Conservation (phyloP, 2,113 vertebrate species). For the Gambusia holbrooki region DNA sequence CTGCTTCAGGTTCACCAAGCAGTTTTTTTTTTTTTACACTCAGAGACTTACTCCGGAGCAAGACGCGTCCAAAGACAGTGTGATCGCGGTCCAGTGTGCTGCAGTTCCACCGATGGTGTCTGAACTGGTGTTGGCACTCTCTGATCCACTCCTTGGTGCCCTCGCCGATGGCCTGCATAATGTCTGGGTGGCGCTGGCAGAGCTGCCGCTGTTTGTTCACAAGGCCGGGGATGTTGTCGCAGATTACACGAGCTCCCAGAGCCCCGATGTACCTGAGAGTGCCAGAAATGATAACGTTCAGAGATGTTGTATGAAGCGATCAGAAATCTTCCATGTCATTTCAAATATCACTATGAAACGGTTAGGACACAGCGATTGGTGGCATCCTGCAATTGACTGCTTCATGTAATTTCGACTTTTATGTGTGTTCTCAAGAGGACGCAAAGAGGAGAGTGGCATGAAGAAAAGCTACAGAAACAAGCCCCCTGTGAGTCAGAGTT, state of each 20-base stretch:
- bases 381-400: neutral
- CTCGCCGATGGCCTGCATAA: conserved; percentile 97
- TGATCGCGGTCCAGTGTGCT: conserved; percentile 96
- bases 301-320: neutral
- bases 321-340: no score
- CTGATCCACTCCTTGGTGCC: conserved; percentile 97
- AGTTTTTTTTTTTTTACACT: neutral
- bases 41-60: conserved; percentile 91
- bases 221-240: conserved; percentile 95
- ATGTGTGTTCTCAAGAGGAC: conserved; percentile 3
- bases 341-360: neutral
- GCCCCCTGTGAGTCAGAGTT: conserved; percentile 69
- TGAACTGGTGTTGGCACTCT: conserved; percentile 98
- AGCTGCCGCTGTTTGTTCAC: conserved; percentile 96
- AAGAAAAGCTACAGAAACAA: conserved; percentile 51
- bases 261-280: conserved; percentile 92
- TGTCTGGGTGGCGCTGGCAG: conserved; percentile 94
- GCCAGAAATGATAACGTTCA: conserved; percentile 2
- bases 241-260: conserved; percentile 93
- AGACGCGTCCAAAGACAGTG: conserved; percentile 94
- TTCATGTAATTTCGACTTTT: neutral
- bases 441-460: conserved; percentile 26
- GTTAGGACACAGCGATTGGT: neutral
- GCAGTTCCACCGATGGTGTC: conserved; percentile 98
- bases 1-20: neutral